Evolutionary conservation across 2,888 invertebrate species (phyloP).

Genomic region (Hipparchia sbordonii): DNA sequence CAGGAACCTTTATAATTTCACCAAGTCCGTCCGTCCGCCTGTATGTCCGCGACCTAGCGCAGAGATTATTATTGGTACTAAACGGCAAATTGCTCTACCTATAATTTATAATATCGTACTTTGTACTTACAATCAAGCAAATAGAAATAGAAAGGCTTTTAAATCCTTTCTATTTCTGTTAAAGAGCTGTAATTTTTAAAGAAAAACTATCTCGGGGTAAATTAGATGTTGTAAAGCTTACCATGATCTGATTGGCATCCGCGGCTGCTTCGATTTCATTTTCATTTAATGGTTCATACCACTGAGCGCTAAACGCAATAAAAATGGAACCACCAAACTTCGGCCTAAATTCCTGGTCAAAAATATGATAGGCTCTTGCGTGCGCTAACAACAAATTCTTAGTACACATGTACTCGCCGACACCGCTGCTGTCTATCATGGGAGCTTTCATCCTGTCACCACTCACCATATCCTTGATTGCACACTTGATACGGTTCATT

Average conservation of each 20-base stretch:
- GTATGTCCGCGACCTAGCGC: too few relatives aligned
- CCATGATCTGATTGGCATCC: constrained; percentile 47
- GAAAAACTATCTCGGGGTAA: too few relatives aligned
- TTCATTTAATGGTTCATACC: constrained; percentile 70
- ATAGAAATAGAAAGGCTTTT: too few relatives aligned
- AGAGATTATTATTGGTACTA: too few relatives aligned
- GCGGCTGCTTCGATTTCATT: constrained; percentile 69
- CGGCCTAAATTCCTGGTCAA: constrained; percentile 53
- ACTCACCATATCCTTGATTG: constrained; percentile 67
- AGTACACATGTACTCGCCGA: constrained; percentile 71
- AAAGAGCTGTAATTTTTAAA: too few relatives aligned
- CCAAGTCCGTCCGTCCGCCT: too few relatives aligned
- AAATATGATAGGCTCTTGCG: constrained; percentile 62
- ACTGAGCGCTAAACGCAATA: constrained; percentile 79
- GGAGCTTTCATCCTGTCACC: constrained; percentile 52
- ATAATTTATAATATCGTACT: too few relatives aligned
- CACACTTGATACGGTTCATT: constrained; percentile 74
- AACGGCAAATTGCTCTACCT: too few relatives aligned
- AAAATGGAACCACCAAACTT: constrained; percentile 58
- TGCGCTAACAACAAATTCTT: constrained; percentile 80
- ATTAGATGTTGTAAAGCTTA: constrained; percentile 6
- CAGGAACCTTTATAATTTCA: too few relatives aligned
- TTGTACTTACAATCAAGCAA: too few relatives aligned
- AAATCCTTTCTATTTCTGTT: too few relatives aligned
- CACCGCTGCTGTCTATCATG: constrained; percentile 56